These are phyloP conservation scores for Chelonus insularis DNA, from an alignment of 1,140 invertebrate species.

Conservation along the genomic window DNA sequence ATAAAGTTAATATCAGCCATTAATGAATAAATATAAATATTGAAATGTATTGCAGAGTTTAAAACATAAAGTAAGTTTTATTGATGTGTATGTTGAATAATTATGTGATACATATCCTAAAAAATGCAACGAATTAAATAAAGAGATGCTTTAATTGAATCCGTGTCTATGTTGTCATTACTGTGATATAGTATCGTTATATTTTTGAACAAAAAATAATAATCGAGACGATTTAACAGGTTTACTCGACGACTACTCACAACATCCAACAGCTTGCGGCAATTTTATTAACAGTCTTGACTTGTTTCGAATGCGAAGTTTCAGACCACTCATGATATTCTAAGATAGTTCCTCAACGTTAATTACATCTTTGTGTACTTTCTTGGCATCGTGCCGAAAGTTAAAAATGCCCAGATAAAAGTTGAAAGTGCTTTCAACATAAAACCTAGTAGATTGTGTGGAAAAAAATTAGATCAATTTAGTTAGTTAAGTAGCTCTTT, in stretches of 20 bases:
- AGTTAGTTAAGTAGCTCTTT: background rate
- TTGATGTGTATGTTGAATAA: background rate
- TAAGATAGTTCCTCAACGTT: constrained; percentile 33
- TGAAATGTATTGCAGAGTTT: too few relatives aligned
- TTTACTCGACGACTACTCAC: too few relatives aligned
- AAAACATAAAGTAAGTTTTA: too few relatives aligned
- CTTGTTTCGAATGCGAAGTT: background rate
- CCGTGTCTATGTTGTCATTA: too few relatives aligned
- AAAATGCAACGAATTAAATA: constrained; percentile 49
- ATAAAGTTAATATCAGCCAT: background rate
- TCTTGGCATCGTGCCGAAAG: constrained; percentile 23
- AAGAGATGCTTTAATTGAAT: constrained; percentile 25
- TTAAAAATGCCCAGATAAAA: constrained; percentile 28
- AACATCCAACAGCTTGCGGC: too few relatives aligned
- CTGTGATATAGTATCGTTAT: background rate
- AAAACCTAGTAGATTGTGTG: background rate
- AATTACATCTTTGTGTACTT: constrained; percentile 44
- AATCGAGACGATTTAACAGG: too few relatives aligned
- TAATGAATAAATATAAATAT: too few relatives aligned
- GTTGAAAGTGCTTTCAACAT: background rate
- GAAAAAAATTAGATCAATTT: background rate
- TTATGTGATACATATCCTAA: constrained; percentile 28
- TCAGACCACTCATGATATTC: background rate
- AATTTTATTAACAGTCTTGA: background rate
- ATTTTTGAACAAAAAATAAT: too few relatives aligned